Conservation (phyloP, 2,888 invertebrate genomes). For the Xanthorhoe designata region DNA sequence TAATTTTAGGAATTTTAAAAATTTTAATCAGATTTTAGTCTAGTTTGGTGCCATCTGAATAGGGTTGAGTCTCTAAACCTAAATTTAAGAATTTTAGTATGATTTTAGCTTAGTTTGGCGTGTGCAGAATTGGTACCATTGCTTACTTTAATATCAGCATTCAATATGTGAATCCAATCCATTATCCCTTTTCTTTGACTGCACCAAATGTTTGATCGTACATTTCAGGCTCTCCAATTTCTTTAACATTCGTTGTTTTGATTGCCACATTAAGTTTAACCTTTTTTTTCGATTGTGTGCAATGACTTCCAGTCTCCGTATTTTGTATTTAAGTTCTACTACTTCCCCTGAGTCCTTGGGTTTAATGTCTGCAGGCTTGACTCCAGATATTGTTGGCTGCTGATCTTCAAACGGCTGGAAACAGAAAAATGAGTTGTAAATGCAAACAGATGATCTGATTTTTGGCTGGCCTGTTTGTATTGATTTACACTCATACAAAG, state of each 20-base stretch:
- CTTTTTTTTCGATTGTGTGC: conserved; percentile 64
- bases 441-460: no score
- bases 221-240: conserved; percentile 64
- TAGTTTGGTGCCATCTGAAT: no score
- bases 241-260: conserved; percentile 56
- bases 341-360: conserved; percentile 66
- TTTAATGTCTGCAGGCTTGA: conserved; percentile 56
- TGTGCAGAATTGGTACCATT: no score
- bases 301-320: conserved; percentile 64
- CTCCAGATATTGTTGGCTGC: conserved; percentile 61
- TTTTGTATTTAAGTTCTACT: conserved; percentile 64
- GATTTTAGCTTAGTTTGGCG: no score
- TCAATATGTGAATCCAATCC: conserved; percentile 17
- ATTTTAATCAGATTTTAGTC: no score
- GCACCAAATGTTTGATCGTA: conserved; percentile 67
- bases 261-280: conserved; percentile 66
- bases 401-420: conserved; percentile 66
- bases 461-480: no score
- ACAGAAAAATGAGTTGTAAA: background rate
- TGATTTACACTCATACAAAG: no score
- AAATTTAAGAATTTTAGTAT: no score
- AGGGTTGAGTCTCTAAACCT: no score
- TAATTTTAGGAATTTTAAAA: no score
- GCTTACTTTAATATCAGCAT: background rate
- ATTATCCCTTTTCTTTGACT: conserved; percentile 47